phyloP scores from a whole-genome alignment of 2,888 invertebrate genomes.

The Trissolcus brochymenae region DNA sequence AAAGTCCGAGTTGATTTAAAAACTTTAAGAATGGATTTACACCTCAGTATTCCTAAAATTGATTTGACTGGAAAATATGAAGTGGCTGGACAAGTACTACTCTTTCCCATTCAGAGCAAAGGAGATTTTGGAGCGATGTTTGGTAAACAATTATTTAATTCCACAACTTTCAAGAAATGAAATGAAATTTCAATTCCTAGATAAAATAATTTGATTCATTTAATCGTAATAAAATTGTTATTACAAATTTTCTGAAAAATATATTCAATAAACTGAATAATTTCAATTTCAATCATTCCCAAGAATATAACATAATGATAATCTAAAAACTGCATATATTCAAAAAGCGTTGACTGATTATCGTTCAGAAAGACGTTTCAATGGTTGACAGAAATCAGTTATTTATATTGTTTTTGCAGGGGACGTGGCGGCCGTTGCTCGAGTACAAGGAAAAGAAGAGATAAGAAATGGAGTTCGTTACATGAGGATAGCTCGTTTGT shows the following conservation, averaged over 20 bases:
- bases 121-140: slow-evolving; percentile 90
- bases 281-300: too few relatives aligned
- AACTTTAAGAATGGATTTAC: slow-evolving; percentile 69
- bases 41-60: slow-evolving; percentile 81
- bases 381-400: background rate
- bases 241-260: too few relatives aligned
- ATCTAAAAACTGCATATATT: too few relatives aligned
- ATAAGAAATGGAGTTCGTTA: slow-evolving; percentile 80
- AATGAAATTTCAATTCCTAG: too few relatives aligned
- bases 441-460: slow-evolving; percentile 83
- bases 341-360: too few relatives aligned
- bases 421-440: slow-evolving; percentile 84
- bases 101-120: slow-evolving; percentile 87
- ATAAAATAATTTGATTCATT: too few relatives aligned
- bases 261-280: too few relatives aligned
- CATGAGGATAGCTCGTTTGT: slow-evolving; percentile 83
- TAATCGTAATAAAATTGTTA: too few relatives aligned
- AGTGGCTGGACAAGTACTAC: slow-evolving; percentile 85
- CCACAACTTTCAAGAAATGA: too few relatives aligned
- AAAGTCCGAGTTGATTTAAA: slow-evolving; percentile 78
- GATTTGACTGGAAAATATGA: slow-evolving; percentile 87
- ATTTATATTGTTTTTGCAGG: slow-evolving; percentile 76
- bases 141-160: slow-evolving; percentile 76
- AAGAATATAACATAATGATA: too few relatives aligned
- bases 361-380: too few relatives aligned